Percentiles rank a stretch among this genome's conserved stretches.
phyloP scores from a whole-genome alignment of 2,113 vertebrate species.

The Mystacornis crossleyi region DNA sequence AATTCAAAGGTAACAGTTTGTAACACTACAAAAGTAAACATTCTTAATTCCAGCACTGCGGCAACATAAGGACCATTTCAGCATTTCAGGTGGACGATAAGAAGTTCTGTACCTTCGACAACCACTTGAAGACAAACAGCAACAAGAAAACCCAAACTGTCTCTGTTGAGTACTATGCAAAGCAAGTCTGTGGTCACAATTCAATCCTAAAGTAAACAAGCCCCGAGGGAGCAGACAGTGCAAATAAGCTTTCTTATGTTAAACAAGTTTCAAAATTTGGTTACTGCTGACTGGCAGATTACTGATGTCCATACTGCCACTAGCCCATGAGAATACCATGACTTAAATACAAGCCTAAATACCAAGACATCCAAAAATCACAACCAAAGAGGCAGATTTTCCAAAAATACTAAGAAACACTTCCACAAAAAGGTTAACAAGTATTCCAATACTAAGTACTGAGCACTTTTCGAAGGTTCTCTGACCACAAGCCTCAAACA shows the following conservation, averaged over 20 bases:
- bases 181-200: background rate
- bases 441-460: background rate
- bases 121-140: background rate
- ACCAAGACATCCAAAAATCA: background rate
- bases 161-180: background rate
- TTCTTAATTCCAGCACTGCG: background rate
- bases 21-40: background rate
- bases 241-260: background rate
- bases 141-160: background rate
- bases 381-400: background rate
- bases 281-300: background rate
- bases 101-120: background rate
- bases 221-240: background rate
- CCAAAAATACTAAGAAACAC: background rate
- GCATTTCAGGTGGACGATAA: background rate
- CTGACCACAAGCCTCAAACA: background rate
- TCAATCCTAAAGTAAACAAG: background rate
- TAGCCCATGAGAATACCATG: background rate
- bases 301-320: background rate
- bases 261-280: background rate
- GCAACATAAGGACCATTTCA: background rate
- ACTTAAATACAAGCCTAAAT: background rate
- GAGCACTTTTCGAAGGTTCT: background rate
- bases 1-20: background rate
- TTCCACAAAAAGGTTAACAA: background rate